Evolutionary conservation across 2,113 vertebrate genomes (phyloP).

Genomic region (Cyprinodon variegatus): DNA sequence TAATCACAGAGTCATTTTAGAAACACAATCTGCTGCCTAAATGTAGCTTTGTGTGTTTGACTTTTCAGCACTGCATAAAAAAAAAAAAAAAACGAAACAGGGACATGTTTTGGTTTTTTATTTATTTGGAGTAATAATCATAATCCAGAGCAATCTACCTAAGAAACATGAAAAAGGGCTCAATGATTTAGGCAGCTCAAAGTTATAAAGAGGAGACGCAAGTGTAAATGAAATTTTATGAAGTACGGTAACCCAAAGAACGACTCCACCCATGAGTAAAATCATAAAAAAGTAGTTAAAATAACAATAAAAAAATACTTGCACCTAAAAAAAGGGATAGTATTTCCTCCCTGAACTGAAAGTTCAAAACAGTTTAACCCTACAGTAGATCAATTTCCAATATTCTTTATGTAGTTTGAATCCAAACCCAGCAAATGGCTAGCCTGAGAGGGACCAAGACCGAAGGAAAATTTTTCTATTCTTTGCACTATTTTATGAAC

Average conservation of each 20-base stretch:
- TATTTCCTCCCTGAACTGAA: neutral
- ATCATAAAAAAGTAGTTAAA: conserved; percentile 4
- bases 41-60: conserved; percentile 35
- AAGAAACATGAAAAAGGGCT: conserved; percentile 6
- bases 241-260: conserved; percentile 34
- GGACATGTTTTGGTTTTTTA: neutral
- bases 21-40: conserved; percentile 38
- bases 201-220: conserved; percentile 8
- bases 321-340: neutral
- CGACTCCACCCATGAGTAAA: conserved; percentile 28
- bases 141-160: neutral
- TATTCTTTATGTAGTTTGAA: no score
- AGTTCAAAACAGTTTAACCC: neutral
- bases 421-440: no score
- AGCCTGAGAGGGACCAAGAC: no score
- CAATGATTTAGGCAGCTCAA: conserved; percentile 8
- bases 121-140: neutral
- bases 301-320: neutral
- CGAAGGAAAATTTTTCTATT: no score
- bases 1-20: conserved; percentile 11
- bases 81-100: neutral
- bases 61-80: neutral
- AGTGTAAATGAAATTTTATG: conserved; percentile 36
- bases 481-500: no score
- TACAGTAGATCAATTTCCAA: no score